A percentile compares a stretch with the other conserved stretches of the same genome.
These are phyloP conservation scores for Coptotermes formosanus DNA, from an alignment of 1,140 invertebrate species.

Conservation along the genomic window DNA sequence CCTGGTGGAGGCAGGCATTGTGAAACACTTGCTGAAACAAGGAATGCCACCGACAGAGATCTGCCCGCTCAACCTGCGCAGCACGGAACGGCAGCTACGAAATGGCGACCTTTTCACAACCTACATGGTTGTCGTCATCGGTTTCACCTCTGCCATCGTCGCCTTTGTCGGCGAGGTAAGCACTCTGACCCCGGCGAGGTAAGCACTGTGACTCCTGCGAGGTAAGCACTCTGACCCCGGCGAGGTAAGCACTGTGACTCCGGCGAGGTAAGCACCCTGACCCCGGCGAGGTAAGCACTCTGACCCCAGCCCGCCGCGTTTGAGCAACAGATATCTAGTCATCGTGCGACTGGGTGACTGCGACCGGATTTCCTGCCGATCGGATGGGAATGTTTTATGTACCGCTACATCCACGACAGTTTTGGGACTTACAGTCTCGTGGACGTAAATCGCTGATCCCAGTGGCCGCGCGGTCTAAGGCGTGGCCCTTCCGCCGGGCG, in stretches of 20 bases:
- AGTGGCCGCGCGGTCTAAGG: too few species aligned
- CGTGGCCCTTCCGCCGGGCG: too few species aligned
- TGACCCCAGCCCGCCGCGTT: too few species aligned
- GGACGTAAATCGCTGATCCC: too few species aligned
- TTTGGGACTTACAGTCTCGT: too few species aligned
- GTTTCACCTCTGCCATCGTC: conserved; percentile 56
- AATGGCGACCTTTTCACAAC: conserved; percentile 69
- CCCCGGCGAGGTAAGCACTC: conserved; percentile 56
- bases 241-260: conserved; percentile 58
- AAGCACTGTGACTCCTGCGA: conserved; percentile 57
- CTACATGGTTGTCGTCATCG: conserved; percentile 62
- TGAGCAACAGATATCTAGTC: too few species aligned
- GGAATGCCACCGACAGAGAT: conserved; percentile 69
- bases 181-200: conserved; percentile 50
- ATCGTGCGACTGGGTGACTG: too few species aligned
- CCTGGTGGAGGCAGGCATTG: conserved; percentile 69
- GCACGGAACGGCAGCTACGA: conserved; percentile 71
- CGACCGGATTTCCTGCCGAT: too few species aligned
- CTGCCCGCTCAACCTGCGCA: conserved; percentile 74
- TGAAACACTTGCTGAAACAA: conserved; percentile 59
- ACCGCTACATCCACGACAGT: too few species aligned
- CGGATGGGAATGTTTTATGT: too few species aligned
- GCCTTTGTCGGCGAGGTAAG: conserved; percentile 63
- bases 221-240: conserved; percentile 49
- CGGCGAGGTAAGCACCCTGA: too few species aligned